Conservation (phyloP, 2,797 vertebrate genomes). For the Sebastolobus altivelis region DNA sequence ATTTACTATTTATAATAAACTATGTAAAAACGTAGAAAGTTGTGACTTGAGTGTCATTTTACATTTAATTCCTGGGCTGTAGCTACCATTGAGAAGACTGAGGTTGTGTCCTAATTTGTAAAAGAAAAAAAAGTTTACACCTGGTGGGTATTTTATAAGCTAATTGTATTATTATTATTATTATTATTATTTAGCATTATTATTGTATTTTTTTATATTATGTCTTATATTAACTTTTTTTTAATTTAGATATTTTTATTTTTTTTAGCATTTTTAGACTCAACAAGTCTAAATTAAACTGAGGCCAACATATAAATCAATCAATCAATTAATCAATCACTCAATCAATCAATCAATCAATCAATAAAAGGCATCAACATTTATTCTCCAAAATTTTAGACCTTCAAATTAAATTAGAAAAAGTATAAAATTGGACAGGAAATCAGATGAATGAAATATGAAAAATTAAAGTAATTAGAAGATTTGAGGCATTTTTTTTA, state of each 20-base stretch:
- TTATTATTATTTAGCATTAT: no score
- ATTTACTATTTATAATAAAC: conserved; percentile 99
- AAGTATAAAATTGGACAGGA: not conserved
- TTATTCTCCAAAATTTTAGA: not conserved
- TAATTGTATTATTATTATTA: not conserved
- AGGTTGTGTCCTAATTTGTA: not conserved
- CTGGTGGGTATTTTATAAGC: not conserved
- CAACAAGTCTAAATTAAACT: not conserved
- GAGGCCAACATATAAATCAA: not conserved
- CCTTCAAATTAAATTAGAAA: not conserved
- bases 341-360: no score
- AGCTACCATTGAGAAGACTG: not conserved
- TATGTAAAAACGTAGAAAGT: conserved; percentile 69
- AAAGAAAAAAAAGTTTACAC: no score
- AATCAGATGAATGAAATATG: not conserved
- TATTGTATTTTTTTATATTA: no score
- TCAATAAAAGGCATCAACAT: not conserved
- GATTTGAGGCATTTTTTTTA: not conserved
- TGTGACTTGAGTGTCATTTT: conserved; percentile 38
- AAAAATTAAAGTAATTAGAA: not conserved
- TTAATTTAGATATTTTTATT: no score
- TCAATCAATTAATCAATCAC: no score
- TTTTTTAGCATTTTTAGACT: not conserved
- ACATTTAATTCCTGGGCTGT: not conserved
- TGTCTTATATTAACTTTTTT: no score